Conservation (phyloP, 2,797 vertebrate genomes). For the Mus spretus region DNA sequence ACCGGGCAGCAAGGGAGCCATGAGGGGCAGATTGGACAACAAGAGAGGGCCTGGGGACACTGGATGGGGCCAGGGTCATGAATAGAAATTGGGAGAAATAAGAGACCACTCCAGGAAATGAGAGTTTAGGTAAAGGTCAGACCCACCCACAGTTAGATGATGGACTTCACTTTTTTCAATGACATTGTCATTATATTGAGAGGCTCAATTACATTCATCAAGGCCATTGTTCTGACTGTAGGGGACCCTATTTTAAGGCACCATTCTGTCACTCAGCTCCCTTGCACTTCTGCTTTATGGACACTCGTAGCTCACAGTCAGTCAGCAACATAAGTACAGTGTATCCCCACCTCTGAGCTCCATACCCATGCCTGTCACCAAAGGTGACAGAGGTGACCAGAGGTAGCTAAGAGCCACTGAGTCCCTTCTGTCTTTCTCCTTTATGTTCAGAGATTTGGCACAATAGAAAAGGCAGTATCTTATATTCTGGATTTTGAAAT, state of each 20-base stretch:
- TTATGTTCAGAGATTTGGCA: conserved; percentile 20
- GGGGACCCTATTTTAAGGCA: neutral
- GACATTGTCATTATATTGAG: neutral
- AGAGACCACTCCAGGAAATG: neutral
- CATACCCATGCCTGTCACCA: neutral
- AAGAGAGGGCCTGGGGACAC: neutral
- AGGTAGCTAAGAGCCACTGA: neutral
- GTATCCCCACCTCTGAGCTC: neutral
- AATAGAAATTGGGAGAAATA: neutral
- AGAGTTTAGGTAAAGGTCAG: neutral
- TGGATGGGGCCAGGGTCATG: accelerated
- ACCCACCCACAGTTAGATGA: neutral
- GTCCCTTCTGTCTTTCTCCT: neutral
- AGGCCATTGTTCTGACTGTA: neutral
- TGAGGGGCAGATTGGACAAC: neutral
- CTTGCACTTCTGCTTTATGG: conserved; percentile 54
- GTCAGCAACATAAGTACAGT: neutral
- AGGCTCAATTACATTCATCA: neutral
- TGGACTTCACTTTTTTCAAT: neutral
- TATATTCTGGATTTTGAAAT: conserved; percentile 7
- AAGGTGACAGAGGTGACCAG: neutral
- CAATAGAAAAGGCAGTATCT: neutral
- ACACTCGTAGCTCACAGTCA: neutral
- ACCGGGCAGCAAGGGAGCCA: too few relatives aligned
- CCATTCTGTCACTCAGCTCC: neutral